Conservation (phyloP, 1,140 invertebrate species). For the Drepana arcuata region DNA sequence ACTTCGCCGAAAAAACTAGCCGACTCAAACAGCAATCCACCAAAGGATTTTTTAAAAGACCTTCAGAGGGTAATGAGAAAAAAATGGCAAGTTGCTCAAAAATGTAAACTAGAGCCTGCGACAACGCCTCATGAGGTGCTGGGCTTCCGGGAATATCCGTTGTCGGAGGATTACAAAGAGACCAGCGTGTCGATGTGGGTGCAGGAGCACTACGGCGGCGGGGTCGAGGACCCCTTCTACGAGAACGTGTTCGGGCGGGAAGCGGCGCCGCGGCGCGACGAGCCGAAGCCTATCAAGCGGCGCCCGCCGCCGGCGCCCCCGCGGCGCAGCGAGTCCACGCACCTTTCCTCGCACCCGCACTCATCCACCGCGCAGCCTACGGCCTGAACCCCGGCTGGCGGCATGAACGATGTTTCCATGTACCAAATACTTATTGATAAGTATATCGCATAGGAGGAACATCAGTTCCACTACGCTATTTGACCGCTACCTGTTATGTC, state of each 20-base stretch:
- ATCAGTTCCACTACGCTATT: too few species aligned
- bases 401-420: too few species aligned
- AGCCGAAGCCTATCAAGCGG: conserved; percentile 49
- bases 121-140: conserved; percentile 92
- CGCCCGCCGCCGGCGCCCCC: conserved; percentile 56
- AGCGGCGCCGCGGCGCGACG: conserved; percentile 30
- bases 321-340: conserved; percentile 55
- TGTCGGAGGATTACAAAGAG: conserved; percentile 81
- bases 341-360: conserved; percentile 32
- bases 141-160: conserved; percentile 86
- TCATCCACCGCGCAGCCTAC: conserved; percentile 18
- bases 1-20: conserved; percentile 83
- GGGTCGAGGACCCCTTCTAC: conserved; percentile 48
- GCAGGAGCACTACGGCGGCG: conserved; percentile 85
- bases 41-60: conserved; percentile 88
- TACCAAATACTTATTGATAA: too few species aligned
- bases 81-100: conserved; percentile 94
- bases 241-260: conserved; percentile 48
- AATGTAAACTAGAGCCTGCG: conserved; percentile 87
- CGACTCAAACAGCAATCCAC: conserved; percentile 81
- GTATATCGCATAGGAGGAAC: too few species aligned
- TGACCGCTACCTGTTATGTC: too few species aligned
- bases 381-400: conserved; percentile 8
- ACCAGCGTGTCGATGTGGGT: conserved; percentile 92
- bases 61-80: conserved; percentile 93